Percentiles rank a stretch among this genome's conserved stretches.
These are phyloP conservation scores for Urophycis tenuis DNA, from an alignment of 2,797 vertebrate species.

Conservation along the genomic window DNA sequence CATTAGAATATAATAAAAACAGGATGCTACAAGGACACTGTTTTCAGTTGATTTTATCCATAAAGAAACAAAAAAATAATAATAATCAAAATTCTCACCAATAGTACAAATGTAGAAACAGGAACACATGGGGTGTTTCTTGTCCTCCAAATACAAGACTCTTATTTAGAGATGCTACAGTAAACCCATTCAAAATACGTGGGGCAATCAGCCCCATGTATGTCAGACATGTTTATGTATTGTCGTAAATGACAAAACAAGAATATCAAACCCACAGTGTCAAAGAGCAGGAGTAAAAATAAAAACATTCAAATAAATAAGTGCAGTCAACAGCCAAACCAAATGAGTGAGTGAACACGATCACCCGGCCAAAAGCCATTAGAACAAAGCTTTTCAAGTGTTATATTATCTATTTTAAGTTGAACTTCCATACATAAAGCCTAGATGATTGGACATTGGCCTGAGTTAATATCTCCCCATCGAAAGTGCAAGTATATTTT, in stretches of 20 bases:
- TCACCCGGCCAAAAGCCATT: slow-evolving; percentile 10
- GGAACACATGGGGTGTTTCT: slow-evolving; percentile 28
- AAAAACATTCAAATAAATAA: slow-evolving; percentile 22
- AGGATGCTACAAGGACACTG: background rate
- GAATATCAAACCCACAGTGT: slow-evolving; percentile 20
- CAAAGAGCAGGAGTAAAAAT: slow-evolving; percentile 19
- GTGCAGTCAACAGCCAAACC: slow-evolving; percentile 12
- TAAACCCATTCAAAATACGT: slow-evolving; percentile 15
- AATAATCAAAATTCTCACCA: background rate
- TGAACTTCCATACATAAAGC: slow-evolving; percentile 38
- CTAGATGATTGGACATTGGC: slow-evolving; percentile 11
- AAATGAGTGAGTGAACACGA: slow-evolving; percentile 8
- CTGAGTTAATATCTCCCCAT: slow-evolving; percentile 30
- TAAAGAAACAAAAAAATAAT: background rate
- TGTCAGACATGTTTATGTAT: background rate
- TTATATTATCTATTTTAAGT: slow-evolving; percentile 20
- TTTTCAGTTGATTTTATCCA: background rate
- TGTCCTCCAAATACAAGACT: slow-evolving; percentile 4
- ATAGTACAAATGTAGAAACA: slow-evolving; percentile 23
- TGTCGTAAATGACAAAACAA: slow-evolving; percentile 11
- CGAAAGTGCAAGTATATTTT: slow-evolving; percentile 40
- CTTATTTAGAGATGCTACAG: background rate
- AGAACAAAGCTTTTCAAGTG: slow-evolving; percentile 39
- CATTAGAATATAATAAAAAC: background rate
- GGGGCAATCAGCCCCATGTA: slow-evolving; percentile 22